phyloP scores from a whole-genome alignment of 2,113 vertebrate genomes.

The Gobius niger region DNA sequence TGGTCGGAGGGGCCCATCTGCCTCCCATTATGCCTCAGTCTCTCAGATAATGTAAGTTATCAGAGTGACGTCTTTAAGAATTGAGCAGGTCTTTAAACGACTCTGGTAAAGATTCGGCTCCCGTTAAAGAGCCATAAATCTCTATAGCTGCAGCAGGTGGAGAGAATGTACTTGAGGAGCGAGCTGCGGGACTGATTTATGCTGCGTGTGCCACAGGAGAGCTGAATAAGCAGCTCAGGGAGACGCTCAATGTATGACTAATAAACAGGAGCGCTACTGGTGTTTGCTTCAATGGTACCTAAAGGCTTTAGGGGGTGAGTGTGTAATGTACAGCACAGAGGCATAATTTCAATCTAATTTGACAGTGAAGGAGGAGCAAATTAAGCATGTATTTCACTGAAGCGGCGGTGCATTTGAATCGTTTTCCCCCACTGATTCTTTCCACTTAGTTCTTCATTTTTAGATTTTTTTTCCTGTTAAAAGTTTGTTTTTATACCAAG shows the following conservation, averaged over 20 bases:
- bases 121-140: too few species aligned
- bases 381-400: not conserved
- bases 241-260: constrained; percentile 31
- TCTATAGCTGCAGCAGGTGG: constrained; percentile 24
- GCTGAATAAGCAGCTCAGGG: constrained; percentile 66
- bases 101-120: too few species aligned
- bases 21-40: too few species aligned
- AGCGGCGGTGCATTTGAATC: not conserved
- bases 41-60: too few species aligned
- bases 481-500: too few species aligned
- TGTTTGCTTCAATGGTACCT: constrained; percentile 28
- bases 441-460: too few species aligned
- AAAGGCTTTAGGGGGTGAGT: constrained; percentile 29
- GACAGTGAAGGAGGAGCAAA: not conserved
- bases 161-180: constrained; percentile 33
- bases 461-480: too few species aligned
- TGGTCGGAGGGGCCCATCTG: too few species aligned
- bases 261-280: constrained; percentile 63
- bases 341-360: constrained; percentile 1
- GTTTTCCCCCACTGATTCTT: too few species aligned
- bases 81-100: too few species aligned
- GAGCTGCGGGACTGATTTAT: constrained; percentile 49
- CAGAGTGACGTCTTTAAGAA: too few species aligned
- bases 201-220: constrained; percentile 41
- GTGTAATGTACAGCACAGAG: constrained; percentile 3